Evolutionary conservation across 2,113 vertebrate species (phyloP).

Genomic region (Aptenodytes patagonicus): DNA sequence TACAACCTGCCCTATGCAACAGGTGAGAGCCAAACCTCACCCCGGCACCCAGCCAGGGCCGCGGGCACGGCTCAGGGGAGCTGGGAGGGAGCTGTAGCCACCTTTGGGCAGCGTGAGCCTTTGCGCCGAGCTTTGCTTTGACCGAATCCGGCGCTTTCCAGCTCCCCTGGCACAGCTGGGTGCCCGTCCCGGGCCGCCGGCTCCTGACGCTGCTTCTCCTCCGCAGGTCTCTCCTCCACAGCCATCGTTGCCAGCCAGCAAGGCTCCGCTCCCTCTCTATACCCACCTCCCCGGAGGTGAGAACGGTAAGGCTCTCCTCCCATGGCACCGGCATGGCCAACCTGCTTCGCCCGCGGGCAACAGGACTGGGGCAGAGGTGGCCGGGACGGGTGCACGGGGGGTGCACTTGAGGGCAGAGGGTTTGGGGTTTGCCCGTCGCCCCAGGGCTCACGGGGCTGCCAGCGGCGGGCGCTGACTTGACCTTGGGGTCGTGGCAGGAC

Average conservation of each 20-base stretch:
- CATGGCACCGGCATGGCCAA: not conserved
- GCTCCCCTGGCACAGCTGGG: fast-evolving
- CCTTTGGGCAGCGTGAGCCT: fast-evolving
- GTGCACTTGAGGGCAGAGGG: not conserved
- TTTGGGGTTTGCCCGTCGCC: not conserved
- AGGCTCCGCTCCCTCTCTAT: conserved; percentile 85
- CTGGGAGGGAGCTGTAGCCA: fast-evolving
- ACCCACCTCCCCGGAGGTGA: conserved; percentile 94
- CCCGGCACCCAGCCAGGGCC: fast-evolving
- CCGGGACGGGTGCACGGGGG: fast-evolving
- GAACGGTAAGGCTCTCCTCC: conserved; percentile 81
- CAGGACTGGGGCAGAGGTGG: not conserved
- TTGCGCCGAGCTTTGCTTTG: not conserved
- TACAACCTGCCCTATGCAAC: conserved; percentile 95
- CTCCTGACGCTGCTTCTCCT: not conserved
- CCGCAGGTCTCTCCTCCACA: conserved; percentile 90
- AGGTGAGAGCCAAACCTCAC: conserved; percentile 74
- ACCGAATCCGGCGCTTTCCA: fast-evolving
- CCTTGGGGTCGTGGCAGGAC: conserved; percentile 72
- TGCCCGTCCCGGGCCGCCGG: fast-evolving
- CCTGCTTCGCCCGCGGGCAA: fast-evolving
- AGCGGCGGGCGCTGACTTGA: not conserved
- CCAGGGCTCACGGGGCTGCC: not conserved
- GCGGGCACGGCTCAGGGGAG: fast-evolving
- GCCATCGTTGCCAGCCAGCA: conserved; percentile 94